Conservation (phyloP, 2,113 vertebrate genomes). For the Climacteris rufus region DNA sequence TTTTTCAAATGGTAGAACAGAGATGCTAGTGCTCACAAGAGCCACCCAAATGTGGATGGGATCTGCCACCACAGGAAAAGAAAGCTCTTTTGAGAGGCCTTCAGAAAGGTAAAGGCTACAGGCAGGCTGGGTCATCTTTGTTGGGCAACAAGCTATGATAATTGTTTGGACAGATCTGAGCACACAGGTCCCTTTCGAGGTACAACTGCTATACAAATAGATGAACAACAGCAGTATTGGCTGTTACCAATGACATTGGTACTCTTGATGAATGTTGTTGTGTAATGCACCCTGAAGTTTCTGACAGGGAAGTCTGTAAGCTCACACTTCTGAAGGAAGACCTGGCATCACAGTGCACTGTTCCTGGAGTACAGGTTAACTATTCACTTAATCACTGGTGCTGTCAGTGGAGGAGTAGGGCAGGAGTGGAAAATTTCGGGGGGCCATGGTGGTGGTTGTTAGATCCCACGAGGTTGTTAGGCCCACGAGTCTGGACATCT, state of each 20-base stretch:
- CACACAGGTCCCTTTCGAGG: background rate
- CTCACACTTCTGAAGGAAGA: background rate
- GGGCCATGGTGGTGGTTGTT: background rate
- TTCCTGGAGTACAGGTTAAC: background rate
- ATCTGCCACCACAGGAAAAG: background rate
- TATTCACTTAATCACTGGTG: background rate
- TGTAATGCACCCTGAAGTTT: background rate
- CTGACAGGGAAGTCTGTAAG: background rate
- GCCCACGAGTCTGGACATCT: accelerated
- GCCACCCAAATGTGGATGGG: background rate
- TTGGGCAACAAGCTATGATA: background rate
- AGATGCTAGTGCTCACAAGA: background rate
- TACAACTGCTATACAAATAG: background rate
- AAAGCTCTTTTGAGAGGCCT: background rate
- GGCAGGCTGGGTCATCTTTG: background rate
- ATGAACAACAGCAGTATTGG: background rate
- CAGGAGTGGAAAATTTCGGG: background rate
- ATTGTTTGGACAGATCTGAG: background rate
- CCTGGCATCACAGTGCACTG: background rate
- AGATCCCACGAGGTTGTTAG: too few species aligned
- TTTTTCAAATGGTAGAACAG: slow-evolving; percentile 39
- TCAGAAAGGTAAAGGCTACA: background rate
- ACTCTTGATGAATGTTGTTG: accelerated
- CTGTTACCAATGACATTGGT: background rate
- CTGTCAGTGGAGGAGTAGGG: background rate